Evolutionary conservation across 2,888 invertebrate genomes (phyloP), one percentile per base, ranked within the genome.

Genomic region (Troglohyphantes excavatus): DNA sequence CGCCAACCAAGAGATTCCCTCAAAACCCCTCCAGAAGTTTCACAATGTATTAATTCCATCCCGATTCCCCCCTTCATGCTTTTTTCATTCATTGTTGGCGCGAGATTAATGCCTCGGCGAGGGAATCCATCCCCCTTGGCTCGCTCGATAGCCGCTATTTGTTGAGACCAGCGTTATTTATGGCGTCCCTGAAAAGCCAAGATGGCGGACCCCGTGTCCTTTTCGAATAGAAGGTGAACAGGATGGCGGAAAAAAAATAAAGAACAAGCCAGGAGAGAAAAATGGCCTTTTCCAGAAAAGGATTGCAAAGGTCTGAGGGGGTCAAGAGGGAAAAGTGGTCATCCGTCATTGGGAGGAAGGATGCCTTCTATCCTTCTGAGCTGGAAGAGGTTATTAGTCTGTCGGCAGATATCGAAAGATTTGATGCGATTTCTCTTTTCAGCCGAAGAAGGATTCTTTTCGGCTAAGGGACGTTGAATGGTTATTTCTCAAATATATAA

Each of bases 281-380:
- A 85, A 85, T 85, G 76, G 68, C 85, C 61, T 85, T 84, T 70
- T 78, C 61, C 70, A 76, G 76, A 78, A 78, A 53, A 85, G 70
- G 85, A 85, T 85, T 85, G 85, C 85, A 85, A 78, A 85, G 85
- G 85, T 85, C 78, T 85, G 78, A 72, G 78, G 78, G 53, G 85
- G 85, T 85, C 85, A 85, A 85, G 85, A 85, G 85, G 85, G 78
- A 84, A 78, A 85, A 85, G 85, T 85, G 85, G 85, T 76, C 85
- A 85, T 85, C 68, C 67, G 85, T 85, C 85, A 85, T 78, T 76
- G 68, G 23, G 26, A 63, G 68, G 68, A 39, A 53, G 75, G 73
- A 27, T 83, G 83, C 43, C 73, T 73, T 73, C 73, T 73, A 73
- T 72, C 84, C 65, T 75, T 67, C 23, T 63, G 70, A 29, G 43